Conservation (phyloP, 1,140 invertebrate genomes). For the Zophobas morio region DNA sequence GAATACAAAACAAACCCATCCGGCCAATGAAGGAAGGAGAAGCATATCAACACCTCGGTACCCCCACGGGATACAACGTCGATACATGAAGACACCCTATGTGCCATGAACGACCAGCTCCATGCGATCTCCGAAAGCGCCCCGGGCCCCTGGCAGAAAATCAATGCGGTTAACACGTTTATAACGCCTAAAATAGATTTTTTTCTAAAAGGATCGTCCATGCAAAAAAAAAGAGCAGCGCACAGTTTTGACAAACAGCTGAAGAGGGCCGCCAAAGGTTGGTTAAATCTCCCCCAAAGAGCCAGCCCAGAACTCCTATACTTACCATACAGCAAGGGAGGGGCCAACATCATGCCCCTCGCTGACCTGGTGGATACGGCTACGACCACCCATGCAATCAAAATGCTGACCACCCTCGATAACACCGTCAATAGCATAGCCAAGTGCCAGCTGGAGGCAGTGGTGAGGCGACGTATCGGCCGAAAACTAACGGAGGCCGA, state of each 20-base stretch:
- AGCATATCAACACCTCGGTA: too few relatives aligned
- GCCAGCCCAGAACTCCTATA: slow-evolving; percentile 60
- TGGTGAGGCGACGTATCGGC: slow-evolving; percentile 2
- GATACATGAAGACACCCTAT: too few relatives aligned
- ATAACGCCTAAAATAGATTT: slow-evolving; percentile 63
- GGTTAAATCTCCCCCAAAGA: slow-evolving; percentile 60
- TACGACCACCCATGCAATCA: slow-evolving; percentile 59
- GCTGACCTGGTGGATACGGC: slow-evolving; percentile 43
- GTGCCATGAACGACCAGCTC: too few relatives aligned
- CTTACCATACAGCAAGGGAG: slow-evolving; percentile 32
- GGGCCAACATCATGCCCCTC: too few relatives aligned
- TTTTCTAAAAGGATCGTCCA: slow-evolving; percentile 53
- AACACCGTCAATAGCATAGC: slow-evolving; percentile 52
- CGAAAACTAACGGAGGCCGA: too few relatives aligned
- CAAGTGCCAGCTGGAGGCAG: slow-evolving; percentile 33
- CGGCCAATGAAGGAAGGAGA: too few relatives aligned
- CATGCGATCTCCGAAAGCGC: too few relatives aligned
- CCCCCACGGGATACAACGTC: too few relatives aligned
- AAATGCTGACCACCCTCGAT: slow-evolving; percentile 57
- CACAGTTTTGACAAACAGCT: slow-evolving; percentile 54
- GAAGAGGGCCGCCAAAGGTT: slow-evolving; percentile 57
- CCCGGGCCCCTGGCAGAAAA: slow-evolving; percentile 67
- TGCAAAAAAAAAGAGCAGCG: slow-evolving; percentile 53
- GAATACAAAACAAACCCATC: too few relatives aligned
- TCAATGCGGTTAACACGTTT: slow-evolving; percentile 64